Evolutionary conservation across 2,888 invertebrate genomes (phyloP).

Genomic region (Clistopyga incitator): DNA sequence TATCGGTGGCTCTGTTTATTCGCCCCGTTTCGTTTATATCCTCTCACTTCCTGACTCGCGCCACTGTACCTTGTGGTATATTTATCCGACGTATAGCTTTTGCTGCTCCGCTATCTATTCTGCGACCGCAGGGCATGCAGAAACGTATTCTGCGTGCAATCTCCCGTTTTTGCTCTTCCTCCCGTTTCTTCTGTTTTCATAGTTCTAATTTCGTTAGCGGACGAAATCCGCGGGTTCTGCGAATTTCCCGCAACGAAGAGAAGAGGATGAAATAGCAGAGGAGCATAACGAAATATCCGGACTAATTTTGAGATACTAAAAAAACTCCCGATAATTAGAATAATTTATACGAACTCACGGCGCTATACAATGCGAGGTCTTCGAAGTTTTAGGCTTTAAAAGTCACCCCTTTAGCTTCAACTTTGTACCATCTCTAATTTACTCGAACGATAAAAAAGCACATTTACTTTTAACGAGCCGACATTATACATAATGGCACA

Average conservation of each 20-base stretch:
- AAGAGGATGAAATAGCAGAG: neutral
- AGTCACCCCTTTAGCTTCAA: neutral
- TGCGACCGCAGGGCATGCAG: slow-evolving; percentile 12
- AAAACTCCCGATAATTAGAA: neutral
- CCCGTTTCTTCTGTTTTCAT: slow-evolving; percentile 7
- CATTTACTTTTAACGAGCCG: too few relatives aligned
- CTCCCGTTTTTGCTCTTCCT: slow-evolving; percentile 18
- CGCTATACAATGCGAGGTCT: neutral
- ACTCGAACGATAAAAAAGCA: too few relatives aligned
- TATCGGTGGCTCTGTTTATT: slow-evolving; percentile 61
- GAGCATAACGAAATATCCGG: neutral
- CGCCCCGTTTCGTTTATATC: slow-evolving; percentile 58
- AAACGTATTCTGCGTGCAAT: slow-evolving; percentile 4
- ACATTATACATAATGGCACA: too few relatives aligned
- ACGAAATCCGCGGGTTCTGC: neutral
- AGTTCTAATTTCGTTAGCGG: slow-evolving; percentile 2
- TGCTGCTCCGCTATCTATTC: slow-evolving; percentile 12
- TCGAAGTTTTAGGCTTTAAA: neutral
- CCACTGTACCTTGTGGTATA: slow-evolving; percentile 21
- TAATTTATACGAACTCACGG: neutral
- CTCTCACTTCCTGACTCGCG: slow-evolving; percentile 30
- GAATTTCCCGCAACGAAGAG: neutral
- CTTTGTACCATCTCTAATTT: too few relatives aligned
- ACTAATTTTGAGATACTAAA: neutral
- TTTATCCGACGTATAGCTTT: slow-evolving; percentile 27